Base-by-base conservation (phyloP, 2,888 invertebrate species). In the Plagodis dolabraria region DNA sequence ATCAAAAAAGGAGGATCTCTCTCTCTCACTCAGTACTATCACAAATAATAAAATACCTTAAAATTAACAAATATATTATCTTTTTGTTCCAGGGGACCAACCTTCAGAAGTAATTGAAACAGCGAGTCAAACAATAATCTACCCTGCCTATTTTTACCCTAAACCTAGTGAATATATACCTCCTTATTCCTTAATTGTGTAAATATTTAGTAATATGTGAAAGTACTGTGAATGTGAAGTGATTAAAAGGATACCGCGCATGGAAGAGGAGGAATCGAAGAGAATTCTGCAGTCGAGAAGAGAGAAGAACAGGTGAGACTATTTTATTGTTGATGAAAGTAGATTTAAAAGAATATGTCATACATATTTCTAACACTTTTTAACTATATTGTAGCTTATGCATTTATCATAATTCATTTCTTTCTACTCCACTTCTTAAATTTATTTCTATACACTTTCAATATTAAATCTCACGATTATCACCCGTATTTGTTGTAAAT, bases 71-170 rank as follows among this genome's bases (percentile, higher is more conserved):
- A 48, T 4, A 9, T 36, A 8, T 36, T 44, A 64, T 75, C 74
- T 48, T 55, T 64, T 87, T 87, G 86, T 89, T 89, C 0, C 87
- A 89, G 89, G 88, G 87, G 87, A 89, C 88, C 89, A 89, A 87
- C 70, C 68, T 65, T 61, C 71, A 65, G 63, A 71, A 72, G 69
- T 60, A 71, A 66, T 47, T 49, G 53, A 48, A 64, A 58, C 65
- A 65, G 56, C 63, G 60, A 61, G 42, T 57, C 49, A 46, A 48
- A 59, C 49, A 61, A 60, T 57, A 61, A 64, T 57, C 52, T 50
- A 60, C 57, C 52, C 47, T 49, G 54, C 65, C 65, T 65, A 60
- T 60, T 63, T 61, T 55, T 53, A 63, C 58, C 54, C 55, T 53
- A 51, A 47, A 47, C 67, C 65, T 63, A 57, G 60, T 58, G 52